Evolutionary conservation across 2,113 vertebrate species (phyloP).

Genomic region (Chamaetylas fuelleborni): DNA sequence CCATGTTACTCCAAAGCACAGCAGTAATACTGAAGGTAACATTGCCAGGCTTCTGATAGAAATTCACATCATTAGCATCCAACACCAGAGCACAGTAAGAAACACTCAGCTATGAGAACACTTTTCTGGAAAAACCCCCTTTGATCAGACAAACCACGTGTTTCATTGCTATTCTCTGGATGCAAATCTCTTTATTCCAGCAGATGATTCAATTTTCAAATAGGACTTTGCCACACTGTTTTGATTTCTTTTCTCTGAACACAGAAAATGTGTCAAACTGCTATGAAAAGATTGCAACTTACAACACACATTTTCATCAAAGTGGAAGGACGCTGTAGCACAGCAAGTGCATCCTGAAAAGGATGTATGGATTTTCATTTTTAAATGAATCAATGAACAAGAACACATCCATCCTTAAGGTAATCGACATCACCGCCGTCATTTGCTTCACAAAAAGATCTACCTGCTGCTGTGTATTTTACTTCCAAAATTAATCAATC

Average conservation of each 20-base stretch:
- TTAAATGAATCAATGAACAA: not conserved
- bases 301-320: not conserved
- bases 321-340: not conserved
- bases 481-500: not conserved
- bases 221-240: not conserved
- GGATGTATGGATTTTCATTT: slow-evolving; percentile 26
- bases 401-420: not conserved
- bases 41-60: not conserved
- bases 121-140: not conserved
- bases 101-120: not conserved
- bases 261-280: slow-evolving; percentile 3
- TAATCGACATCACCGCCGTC: not conserved
- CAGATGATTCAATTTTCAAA: slow-evolving; percentile 23
- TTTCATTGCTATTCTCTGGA: not conserved
- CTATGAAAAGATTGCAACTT: not conserved
- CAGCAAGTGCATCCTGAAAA: not conserved
- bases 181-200: slow-evolving; percentile 6
- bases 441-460: not conserved
- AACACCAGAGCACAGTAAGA: not conserved
- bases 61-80: not conserved
- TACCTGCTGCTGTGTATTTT: not conserved
- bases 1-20: not conserved
- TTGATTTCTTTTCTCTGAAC: slow-evolving; percentile 34
- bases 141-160: not conserved
- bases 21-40: not conserved